Conservation (phyloP, 2,113 vertebrate genomes). For the Ranitomeya variabilis region DNA sequence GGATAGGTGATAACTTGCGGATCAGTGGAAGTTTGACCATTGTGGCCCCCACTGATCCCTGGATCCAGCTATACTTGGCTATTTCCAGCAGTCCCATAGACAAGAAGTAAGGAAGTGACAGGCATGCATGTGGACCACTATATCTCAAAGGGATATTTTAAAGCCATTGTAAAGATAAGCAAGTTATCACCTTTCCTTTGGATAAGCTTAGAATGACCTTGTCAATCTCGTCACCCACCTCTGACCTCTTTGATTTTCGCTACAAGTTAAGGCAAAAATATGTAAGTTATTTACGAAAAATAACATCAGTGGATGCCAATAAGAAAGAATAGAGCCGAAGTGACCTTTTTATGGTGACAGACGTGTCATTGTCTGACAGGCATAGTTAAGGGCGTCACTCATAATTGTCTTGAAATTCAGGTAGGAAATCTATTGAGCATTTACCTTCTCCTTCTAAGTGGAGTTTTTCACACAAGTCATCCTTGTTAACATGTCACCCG, state of each 20-base stretch:
- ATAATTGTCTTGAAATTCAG: constrained; percentile 12
- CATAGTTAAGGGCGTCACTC: constrained; percentile 14
- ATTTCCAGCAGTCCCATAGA: too few species aligned
- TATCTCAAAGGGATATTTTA: too few species aligned
- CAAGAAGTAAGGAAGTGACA: too few species aligned
- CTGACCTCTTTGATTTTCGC: constrained; percentile 18
- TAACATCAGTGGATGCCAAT: not conserved
- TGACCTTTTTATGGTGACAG: constrained; percentile 17
- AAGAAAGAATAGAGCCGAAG: not conserved
- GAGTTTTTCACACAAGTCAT: not conserved
- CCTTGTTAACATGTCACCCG: constrained; percentile 1
- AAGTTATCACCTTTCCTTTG: not conserved
- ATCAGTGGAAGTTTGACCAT: too few species aligned
- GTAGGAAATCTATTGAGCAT: not conserved
- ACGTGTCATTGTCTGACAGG: constrained; percentile 14
- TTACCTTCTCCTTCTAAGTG: constrained; percentile 13
- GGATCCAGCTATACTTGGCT: too few species aligned
- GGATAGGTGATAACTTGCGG: too few species aligned
- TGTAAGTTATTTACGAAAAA: not conserved
- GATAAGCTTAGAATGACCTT: not conserved
- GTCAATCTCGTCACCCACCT: not conserved
- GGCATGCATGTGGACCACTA: too few species aligned
- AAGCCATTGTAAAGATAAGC: not conserved
- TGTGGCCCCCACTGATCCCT: too few species aligned
- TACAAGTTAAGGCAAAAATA: not conserved